A percentile compares a stretch with the other conserved stretches of the same genome.
Evolutionary conservation across 2,888 invertebrate genomes (phyloP).

Genomic region (Clivina fossor): DNA sequence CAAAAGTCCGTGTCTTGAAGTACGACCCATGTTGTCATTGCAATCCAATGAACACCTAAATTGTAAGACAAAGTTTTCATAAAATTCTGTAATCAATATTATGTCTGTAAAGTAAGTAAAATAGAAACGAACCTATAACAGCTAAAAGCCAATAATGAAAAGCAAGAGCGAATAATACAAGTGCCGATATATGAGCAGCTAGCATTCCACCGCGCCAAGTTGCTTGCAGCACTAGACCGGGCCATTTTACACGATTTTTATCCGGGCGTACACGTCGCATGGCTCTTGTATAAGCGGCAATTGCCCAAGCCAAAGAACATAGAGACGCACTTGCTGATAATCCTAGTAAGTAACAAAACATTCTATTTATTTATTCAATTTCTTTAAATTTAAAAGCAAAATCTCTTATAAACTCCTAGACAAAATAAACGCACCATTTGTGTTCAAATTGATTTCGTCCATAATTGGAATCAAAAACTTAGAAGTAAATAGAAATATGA

Average conservation of each 20-base stretch:
- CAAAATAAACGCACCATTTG: too few species aligned
- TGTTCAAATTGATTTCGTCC: too few species aligned
- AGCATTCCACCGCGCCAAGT: conserved; percentile 67
- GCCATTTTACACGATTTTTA: conserved; percentile 50
- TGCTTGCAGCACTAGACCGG: conserved; percentile 59
- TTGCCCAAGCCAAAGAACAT: conserved; percentile 66
- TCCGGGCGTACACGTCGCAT: conserved; percentile 57
- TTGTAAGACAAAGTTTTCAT: too few species aligned
- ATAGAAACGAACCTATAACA: conserved; percentile 57
- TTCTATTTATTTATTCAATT: too few species aligned
- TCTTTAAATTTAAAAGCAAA: too few species aligned
- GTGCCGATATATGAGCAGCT: conserved; percentile 62
- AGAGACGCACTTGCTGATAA: conserved; percentile 63
- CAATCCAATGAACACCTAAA: conserved; percentile 62
- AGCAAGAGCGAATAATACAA: conserved; percentile 62
- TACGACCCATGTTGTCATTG: conserved; percentile 68
- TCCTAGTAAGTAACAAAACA: too few species aligned
- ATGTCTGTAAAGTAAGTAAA: too few species aligned
- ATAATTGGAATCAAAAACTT: too few species aligned
- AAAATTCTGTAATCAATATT: too few species aligned
- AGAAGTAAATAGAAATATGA: too few species aligned
- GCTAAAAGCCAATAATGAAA: conserved; percentile 63
- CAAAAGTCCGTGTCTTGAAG: conserved; percentile 67
- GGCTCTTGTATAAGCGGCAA: conserved; percentile 62
- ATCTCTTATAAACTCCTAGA: too few species aligned